Evolutionary conservation across 2,113 vertebrate genomes (phyloP).

Genomic region (Sphaerodactylus townsendi): DNA sequence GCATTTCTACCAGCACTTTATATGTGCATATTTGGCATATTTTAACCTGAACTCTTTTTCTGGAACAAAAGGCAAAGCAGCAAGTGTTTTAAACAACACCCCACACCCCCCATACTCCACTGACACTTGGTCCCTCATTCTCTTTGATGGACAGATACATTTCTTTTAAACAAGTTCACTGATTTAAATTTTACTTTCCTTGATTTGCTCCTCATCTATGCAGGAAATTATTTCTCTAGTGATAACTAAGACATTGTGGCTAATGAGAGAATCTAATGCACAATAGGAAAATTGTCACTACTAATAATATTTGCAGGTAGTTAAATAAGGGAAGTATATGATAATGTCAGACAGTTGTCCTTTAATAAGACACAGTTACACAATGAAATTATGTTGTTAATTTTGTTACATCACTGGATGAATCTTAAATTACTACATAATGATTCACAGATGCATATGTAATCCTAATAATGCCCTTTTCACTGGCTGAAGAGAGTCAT

Average conservation of each 20-base stretch:
- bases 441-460: conserved; percentile 75
- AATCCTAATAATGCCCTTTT: conserved; percentile 74
- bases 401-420: conserved; percentile 81
- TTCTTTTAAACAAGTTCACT: conserved; percentile 72
- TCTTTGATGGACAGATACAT: conserved; percentile 69
- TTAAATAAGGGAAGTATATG: conserved; percentile 82
- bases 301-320: conserved; percentile 82
- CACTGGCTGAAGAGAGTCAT: conserved; percentile 62
- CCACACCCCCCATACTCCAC: not conserved
- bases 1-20: conserved; percentile 34
- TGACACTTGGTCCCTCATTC: not conserved
- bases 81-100: not conserved
- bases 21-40: conserved; percentile 24
- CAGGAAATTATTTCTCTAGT: conserved; percentile 79
- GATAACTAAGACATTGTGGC: conserved; percentile 80
- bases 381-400: conserved; percentile 82
- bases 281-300: conserved; percentile 83
- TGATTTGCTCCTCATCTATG: conserved; percentile 75
- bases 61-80: conserved; percentile 63
- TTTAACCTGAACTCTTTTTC: conserved; percentile 49
- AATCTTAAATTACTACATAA: conserved; percentile 82
- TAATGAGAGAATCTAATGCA: conserved; percentile 82
- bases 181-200: conserved; percentile 80
- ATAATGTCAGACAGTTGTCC: conserved; percentile 82
- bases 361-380: conserved; percentile 82